phyloP scores from a whole-genome alignment of 2,888 invertebrate species.

The Tenthredo notha region DNA sequence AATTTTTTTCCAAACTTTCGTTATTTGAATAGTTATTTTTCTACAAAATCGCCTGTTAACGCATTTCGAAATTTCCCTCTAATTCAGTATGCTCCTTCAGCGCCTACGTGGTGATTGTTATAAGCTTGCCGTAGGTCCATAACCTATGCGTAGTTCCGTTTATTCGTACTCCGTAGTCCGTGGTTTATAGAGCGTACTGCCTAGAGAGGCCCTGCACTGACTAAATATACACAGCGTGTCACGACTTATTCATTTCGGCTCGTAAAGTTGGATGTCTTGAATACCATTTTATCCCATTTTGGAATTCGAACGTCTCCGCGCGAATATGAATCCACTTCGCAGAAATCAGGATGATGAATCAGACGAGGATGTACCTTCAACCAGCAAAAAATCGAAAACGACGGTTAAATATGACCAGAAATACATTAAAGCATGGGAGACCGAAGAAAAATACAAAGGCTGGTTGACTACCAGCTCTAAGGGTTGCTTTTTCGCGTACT shows the following conservation, averaged over 20 bases:
- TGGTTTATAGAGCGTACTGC: neutral
- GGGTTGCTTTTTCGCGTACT: neutral
- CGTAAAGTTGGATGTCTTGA: too few relatives aligned
- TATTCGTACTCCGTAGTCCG: neutral
- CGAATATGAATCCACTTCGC: neutral
- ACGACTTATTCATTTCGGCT: too few relatives aligned
- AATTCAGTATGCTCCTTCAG: neutral
- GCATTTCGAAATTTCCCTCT: neutral
- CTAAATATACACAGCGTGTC: too few relatives aligned
- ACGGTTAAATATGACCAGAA: neutral
- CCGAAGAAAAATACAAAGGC: neutral
- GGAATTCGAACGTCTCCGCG: neutral
- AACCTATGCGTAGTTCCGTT: neutral
- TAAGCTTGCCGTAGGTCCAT: neutral
- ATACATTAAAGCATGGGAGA: neutral
- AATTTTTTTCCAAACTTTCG: neutral
- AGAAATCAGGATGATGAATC: neutral
- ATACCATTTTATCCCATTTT: neutral
- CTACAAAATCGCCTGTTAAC: neutral
- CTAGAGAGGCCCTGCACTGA: neutral
- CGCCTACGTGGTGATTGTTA: neutral
- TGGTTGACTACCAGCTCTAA: neutral
- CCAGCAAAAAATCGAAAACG: neutral
- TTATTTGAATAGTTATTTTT: neutral
- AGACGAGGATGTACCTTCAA: neutral